A percentile compares a stretch with the other conserved stretches of the same genome.
These are phyloP conservation scores for Brachionus calyciflorus DNA, from an alignment of 1,140 invertebrate genomes.

Conservation along the genomic window DNA sequence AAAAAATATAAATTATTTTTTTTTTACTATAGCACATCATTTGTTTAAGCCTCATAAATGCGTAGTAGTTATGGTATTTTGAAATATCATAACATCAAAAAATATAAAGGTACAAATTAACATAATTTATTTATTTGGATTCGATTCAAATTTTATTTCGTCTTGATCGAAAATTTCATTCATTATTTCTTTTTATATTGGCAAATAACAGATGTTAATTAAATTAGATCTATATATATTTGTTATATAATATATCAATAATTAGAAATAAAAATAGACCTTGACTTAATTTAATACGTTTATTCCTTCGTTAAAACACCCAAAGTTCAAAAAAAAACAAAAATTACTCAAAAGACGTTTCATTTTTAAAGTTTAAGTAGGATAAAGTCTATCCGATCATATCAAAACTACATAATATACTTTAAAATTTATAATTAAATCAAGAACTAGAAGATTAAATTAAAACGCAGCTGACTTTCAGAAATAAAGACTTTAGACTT, in stretches of 20 bases:
- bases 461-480: neutral
- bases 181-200: neutral
- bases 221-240: no score
- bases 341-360: no score
- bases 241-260: no score
- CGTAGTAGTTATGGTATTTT: conserved; percentile 45
- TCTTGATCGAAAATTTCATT: conserved; percentile 10
- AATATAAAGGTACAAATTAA: conserved; percentile 17
- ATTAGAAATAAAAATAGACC: no score
- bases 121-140: conserved; percentile 39
- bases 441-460: neutral
- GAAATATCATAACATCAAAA: conserved; percentile 36
- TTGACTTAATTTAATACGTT: no score
- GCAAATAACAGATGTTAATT: no score
- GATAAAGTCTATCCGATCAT: no score
- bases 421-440: no score
- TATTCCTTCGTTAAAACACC: no score
- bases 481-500: neutral
- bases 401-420: no score
- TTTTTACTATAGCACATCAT: conserved; percentile 31
- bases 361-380: no score
- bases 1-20: neutral
- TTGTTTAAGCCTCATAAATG: conserved; percentile 16
- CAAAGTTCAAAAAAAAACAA: no score
- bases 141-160: neutral